phyloP scores from a whole-genome alignment of 2,888 invertebrate genomes.

The Alcis repandata region DNA sequence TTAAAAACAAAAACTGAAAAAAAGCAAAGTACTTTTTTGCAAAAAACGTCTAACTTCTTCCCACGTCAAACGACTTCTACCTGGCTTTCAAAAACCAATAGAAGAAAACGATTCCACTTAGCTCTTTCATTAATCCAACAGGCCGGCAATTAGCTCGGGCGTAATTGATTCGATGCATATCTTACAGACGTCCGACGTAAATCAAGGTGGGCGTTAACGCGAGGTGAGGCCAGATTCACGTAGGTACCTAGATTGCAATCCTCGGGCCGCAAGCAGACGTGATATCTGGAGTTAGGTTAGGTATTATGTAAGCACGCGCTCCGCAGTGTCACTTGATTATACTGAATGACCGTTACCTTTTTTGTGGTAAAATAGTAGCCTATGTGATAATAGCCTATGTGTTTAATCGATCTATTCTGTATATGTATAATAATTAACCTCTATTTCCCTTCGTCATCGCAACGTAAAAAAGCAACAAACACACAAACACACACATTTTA shows the following conservation, averaged over 20 bases:
- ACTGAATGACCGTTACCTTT: no score
- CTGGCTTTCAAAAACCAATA: slow-evolving; percentile 21
- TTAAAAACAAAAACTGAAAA: not conserved
- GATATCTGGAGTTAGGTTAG: not conserved
- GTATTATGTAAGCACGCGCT: no score
- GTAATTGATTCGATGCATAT: slow-evolving; percentile 66
- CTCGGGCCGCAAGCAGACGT: not conserved
- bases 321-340: no score
- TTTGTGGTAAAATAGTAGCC: no score
- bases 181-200: slow-evolving; percentile 51
- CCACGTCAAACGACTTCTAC: no score
- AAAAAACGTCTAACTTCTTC: no score
- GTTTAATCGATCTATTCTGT: no score
- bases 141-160: slow-evolving; percentile 51
- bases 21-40: not conserved
- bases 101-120: slow-evolving; percentile 23
- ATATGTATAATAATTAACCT: no score
- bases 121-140: slow-evolving; percentile 44
- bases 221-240: not conserved
- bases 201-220: slow-evolving; percentile 48
- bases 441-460: no score
- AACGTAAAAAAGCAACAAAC: no score
- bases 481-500: no score
- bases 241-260: not conserved
- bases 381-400: no score